phyloP scores from a whole-genome alignment of 2,888 invertebrate species.

The Ophion slaviceki region DNA sequence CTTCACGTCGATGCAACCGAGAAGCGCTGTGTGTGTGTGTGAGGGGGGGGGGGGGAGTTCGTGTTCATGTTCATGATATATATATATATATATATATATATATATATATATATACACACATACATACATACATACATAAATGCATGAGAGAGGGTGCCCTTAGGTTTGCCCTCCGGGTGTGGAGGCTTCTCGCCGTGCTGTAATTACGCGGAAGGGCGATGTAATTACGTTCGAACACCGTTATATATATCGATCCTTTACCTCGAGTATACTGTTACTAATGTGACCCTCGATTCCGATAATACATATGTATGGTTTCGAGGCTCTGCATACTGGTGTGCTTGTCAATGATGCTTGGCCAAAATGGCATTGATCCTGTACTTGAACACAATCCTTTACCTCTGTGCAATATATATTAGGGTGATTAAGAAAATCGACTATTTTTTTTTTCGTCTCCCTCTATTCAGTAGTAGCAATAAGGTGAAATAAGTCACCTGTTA shows the following conservation, averaged over 20 bases:
- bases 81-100: too few relatives aligned
- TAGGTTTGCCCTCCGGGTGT: slow-evolving; percentile 44
- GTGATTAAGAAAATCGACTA: background rate
- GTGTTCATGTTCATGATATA: too few relatives aligned
- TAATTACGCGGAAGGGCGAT: slow-evolving; percentile 58
- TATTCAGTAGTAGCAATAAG: too few relatives aligned
- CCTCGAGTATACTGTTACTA: slow-evolving; percentile 39
- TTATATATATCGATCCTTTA: slow-evolving; percentile 41
- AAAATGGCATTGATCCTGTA: slow-evolving; percentile 6
- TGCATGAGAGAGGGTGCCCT: slow-evolving; percentile 2
- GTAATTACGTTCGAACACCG: slow-evolving; percentile 59
- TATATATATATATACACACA: background rate
- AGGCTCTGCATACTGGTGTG: background rate
- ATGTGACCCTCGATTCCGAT: slow-evolving; percentile 39
- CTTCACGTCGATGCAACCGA: background rate
- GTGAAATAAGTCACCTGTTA: too few relatives aligned
- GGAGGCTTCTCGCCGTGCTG: slow-evolving; percentile 44
- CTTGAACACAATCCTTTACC: background rate
- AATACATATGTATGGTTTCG: background rate
- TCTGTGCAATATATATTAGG: background rate
- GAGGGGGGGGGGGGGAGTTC: too few relatives aligned
- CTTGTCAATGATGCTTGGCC: background rate
- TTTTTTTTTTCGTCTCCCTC: too few relatives aligned
- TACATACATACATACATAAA: background rate
- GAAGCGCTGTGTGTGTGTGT: background rate